Conservation (phyloP, 1,140 invertebrate genomes). For the Zaprionus camerounensis region DNA sequence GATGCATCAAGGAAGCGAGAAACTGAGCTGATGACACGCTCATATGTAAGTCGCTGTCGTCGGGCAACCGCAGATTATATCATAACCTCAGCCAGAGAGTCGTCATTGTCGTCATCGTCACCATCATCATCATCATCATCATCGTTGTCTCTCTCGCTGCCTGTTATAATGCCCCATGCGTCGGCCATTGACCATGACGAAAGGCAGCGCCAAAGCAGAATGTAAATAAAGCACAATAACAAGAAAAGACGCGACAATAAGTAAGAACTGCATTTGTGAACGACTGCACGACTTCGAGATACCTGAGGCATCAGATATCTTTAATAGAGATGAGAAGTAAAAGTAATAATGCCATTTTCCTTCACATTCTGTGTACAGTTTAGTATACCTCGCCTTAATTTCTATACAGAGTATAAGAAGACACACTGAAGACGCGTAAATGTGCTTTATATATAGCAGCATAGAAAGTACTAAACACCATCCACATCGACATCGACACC, state of each 20-base stretch:
- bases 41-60: conserved; percentile 49
- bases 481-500: conserved; percentile 29
- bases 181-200: conserved; percentile 80
- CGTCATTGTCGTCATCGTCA: conserved; percentile 41
- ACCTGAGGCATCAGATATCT: not conserved
- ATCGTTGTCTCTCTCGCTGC: conserved; percentile 4
- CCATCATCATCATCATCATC: conserved; percentile 14
- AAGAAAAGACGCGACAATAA: conserved; percentile 53
- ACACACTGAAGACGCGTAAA: conserved; percentile 46
- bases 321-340: not conserved
- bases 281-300: conserved; percentile 15
- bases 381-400: not conserved
- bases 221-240: conserved; percentile 75
- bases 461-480: conserved; percentile 19
- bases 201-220: conserved; percentile 66
- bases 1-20: conserved; percentile 32
- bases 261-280: conserved; percentile 24
- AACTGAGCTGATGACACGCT: conserved; percentile 50
- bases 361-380: not conserved
- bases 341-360: not conserved
- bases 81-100: conserved; percentile 55
- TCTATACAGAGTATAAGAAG: conserved; percentile 22
- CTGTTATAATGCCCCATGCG: conserved; percentile 55
- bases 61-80: conserved; percentile 73
- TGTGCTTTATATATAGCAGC: conserved; percentile 49